Evolutionary conservation across 2,113 vertebrate genomes (phyloP), one percentile per base, ranked within the genome.

Genomic region (Lasiurus borealis): DNA sequence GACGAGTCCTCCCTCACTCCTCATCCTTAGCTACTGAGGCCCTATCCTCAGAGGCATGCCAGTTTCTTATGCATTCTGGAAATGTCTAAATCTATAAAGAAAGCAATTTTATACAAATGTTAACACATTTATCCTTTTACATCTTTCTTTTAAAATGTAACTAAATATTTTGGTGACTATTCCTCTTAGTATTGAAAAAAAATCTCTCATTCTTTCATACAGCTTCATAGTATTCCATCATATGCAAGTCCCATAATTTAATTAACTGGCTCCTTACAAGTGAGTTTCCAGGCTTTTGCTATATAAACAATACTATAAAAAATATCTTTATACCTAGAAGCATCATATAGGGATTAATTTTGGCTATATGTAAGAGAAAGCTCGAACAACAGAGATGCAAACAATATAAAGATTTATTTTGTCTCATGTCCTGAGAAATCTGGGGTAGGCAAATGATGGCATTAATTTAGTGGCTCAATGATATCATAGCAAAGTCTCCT

Each of bases 71-170:
- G 5, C 21, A 19, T 57, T 69, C 48, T 71, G 89, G 34, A 90
- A 80, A 76, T 64, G 31, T 90, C 50, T 90, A 25, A 87, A n/a
- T 25, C 21, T 76, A 29, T 57, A 36, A 54, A 62, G 31, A 36
- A 54, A 68, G 31, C 6, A 68, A 40, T 44, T 96, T 92, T 82
- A 92, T 54, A 36, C 64, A 89, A 89, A 76, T 25, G 5, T 84
- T 52, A 85, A 21, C 48, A 54, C 9, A 85, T 68, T 68, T 68
- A 68, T 68, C 64, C n/a, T 88, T 94, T 31, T 83, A 77, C 40
- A 48, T 92, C 31, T 95, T 92, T 92, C 52, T 83, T 89, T 88
- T 40, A 89, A 96, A 93, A 64, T 36, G 31, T 86, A 54, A 31
- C 57, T 85, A 93, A 83, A 50, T 50, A 68, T 64, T n/a, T 87